Evolutionary conservation across 2,113 vertebrate species (phyloP).

Genomic region (Xiphophorus maculatus): DNA sequence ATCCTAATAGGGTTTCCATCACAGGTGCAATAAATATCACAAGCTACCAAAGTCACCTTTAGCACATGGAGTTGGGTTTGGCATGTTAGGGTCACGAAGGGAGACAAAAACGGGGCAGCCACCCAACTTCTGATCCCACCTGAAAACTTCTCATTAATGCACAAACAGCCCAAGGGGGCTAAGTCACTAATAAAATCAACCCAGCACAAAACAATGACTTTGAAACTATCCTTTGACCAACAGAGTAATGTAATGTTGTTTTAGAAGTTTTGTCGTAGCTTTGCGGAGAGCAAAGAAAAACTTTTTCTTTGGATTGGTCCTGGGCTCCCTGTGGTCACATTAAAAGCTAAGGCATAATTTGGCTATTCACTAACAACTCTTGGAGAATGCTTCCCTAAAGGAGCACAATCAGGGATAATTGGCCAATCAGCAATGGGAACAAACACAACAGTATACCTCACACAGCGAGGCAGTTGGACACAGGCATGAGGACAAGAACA

Average conservation of each 20-base stretch:
- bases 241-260: conserved; percentile 42
- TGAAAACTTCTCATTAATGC: conserved; percentile 70
- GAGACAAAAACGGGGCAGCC: conserved; percentile 40
- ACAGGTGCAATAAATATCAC: conserved; percentile 12
- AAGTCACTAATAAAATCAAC: conserved; percentile 56
- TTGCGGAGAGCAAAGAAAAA: conserved; percentile 54
- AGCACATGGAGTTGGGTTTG: conserved; percentile 8
- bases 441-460: conserved; percentile 68
- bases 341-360: conserved; percentile 72
- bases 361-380: conserved; percentile 64
- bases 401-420: conserved; percentile 78
- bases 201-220: conserved; percentile 67
- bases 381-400: conserved; percentile 67
- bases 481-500: conserved; percentile 33
- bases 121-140: conserved; percentile 55
- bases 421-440: conserved; percentile 72
- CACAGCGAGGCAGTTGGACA: conserved; percentile 55
- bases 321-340: conserved; percentile 68
- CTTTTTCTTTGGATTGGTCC: conserved; percentile 60
- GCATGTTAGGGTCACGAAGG: conserved; percentile 40
- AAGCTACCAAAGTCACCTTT: conserved; percentile 6
- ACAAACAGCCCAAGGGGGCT: conserved; percentile 47
- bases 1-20: neutral
- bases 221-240: conserved; percentile 69
- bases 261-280: conserved; percentile 61